Evolutionary conservation across 1,140 invertebrate genomes (phyloP).

Genomic region (Ostrea edulis): DNA sequence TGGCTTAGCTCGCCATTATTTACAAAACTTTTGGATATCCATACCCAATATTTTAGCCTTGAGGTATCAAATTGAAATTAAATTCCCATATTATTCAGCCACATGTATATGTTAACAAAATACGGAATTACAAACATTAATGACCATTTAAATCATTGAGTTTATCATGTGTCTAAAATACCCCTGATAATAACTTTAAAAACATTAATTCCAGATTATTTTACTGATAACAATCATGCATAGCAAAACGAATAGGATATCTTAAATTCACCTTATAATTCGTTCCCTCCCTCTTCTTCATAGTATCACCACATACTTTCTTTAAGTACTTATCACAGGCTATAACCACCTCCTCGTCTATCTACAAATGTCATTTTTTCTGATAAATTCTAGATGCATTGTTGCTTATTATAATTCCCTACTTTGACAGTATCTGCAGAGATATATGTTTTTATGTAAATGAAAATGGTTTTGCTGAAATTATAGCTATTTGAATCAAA

Average conservation of each 20-base stretch:
- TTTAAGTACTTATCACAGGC: neutral
- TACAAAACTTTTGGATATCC: neutral
- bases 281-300: neutral
- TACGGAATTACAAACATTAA: no score
- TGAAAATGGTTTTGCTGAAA: no score
- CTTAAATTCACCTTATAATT: neutral
- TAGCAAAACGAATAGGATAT: neutral
- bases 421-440: no score
- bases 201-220: neutral
- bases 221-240: neutral
- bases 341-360: conserved; percentile 43
- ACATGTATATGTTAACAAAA: neutral
- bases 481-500: no score
- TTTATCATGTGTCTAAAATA: neutral
- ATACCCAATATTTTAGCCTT: neutral
- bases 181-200: neutral
- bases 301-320: conserved; percentile 22
- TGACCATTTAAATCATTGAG: no score
- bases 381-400: neutral
- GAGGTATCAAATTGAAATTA: neutral
- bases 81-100: no score
- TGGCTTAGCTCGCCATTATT: neutral
- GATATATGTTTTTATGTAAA: no score
- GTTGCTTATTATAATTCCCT: neutral
- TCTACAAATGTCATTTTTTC: neutral